A percentile compares a stretch with the other conserved stretches of the same genome.
These are phyloP conservation scores for Chlorodrepanis virens DNA, from an alignment of 2,113 vertebrate genomes.

Conservation along the genomic window DNA sequence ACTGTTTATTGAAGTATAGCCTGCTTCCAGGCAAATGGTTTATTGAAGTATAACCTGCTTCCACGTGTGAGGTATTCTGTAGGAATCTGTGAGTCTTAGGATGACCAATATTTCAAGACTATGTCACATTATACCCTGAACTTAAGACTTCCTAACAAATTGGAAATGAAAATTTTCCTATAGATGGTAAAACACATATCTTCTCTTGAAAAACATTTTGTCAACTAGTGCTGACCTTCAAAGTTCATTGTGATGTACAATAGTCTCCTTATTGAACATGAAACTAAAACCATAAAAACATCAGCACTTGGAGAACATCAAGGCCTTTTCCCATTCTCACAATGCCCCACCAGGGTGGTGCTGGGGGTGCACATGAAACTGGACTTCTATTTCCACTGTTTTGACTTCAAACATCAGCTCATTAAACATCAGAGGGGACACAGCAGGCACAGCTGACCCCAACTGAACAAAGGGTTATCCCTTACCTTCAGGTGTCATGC, in stretches of 20 bases:
- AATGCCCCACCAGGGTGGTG: rapidly evolving
- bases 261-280: background rate
- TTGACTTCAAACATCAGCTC: too few relatives aligned
- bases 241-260: background rate
- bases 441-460: background rate
- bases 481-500: background rate
- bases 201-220: background rate
- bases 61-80: background rate
- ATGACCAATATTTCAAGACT: background rate
- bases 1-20: background rate
- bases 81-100: background rate
- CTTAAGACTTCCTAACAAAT: background rate
- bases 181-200: background rate
- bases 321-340: background rate
- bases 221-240: background rate
- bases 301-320: background rate
- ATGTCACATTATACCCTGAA: background rate
- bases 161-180: background rate
- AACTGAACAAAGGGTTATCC: background rate
- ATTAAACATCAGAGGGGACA: background rate
- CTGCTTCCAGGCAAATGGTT: background rate
- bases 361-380: rapidly evolving
- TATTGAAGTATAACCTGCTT: background rate
- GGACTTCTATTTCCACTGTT: too few relatives aligned
- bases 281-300: background rate